phyloP scores from a whole-genome alignment of 2,113 vertebrate species.

The Equus quagga region DNA sequence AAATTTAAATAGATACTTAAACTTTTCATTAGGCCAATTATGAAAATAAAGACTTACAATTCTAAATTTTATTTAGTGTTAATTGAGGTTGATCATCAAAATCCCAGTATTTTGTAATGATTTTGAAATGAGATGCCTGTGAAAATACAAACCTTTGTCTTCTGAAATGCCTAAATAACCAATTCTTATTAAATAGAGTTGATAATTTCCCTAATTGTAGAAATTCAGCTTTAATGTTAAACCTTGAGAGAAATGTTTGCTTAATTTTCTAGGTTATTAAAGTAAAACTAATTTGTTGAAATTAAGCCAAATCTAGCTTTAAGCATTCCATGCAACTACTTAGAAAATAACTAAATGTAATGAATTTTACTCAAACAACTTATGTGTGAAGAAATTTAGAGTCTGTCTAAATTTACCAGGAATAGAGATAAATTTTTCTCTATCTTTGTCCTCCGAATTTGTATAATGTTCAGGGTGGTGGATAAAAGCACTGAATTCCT shows the following conservation, averaged over 20 bases:
- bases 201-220: background rate
- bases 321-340: slow-evolving; percentile 7
- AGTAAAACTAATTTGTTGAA: slow-evolving; percentile 73
- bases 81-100: background rate
- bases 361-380: slow-evolving; percentile 27
- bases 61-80: background rate
- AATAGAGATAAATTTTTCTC: background rate
- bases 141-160: background rate
- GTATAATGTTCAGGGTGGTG: background rate
- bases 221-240: background rate
- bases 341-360: slow-evolving; percentile 31
- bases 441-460: background rate
- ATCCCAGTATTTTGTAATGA: background rate
- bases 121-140: background rate
- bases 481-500: background rate
- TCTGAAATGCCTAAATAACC: background rate
- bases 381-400: background rate
- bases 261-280: slow-evolving; percentile 73
- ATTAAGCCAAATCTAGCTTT: slow-evolving; percentile 74
- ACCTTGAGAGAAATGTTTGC: background rate
- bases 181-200: background rate
- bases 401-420: background rate
- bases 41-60: background rate
- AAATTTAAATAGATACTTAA: background rate
- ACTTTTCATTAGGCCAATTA: background rate